Base-by-base conservation (phyloP, 2,888 invertebrate genomes). In the Clostera curtula region DNA sequence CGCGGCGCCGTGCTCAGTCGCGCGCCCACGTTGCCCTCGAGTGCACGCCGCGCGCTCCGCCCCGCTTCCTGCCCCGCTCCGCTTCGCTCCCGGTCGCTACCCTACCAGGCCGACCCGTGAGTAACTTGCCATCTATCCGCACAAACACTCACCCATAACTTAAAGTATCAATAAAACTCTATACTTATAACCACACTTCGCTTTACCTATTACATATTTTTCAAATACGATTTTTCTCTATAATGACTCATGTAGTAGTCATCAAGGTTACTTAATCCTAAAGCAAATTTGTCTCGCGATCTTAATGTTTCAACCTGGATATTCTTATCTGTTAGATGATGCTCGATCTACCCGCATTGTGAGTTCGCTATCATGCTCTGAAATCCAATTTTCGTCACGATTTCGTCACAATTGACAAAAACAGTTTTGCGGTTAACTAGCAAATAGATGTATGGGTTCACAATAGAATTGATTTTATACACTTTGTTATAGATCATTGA, bases 301-400 rank as follows among this genome's bases (percentile, higher is more conserved):
- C 58, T 73, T 62, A 67, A 56, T 62, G 65, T 71, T 61, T 71
- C 64, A 66, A 58, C 52, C 57, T 40, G 66, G 66, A 61, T 67
- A 58, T 56, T 49, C 59, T 68, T 67, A 67, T 70, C 67, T 27
- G 32, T 33, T 28, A 43, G 43, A 51, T 47, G 47, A 35, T 36
- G 35, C 39, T 42, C n/a, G n/a, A n/a, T 37, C 37, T 34, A 23
- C 31, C 34, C 43, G 49, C 44, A 40, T 44, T 33, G 27, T 24
- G 24, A 29, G 35, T 37, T 39, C 44, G 40, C 40, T 49, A 41
- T 39, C 32, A 38, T 34, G 30, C 36, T 41, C 33, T 32, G 37
- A 39, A 41, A 40, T 47, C 42, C 40, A 42, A 42, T 32, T 32
- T 36, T 42, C 36, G 37, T 39, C 41, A 31, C 27, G 18, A 23